A percentile compares a stretch with the other conserved stretches of the same genome.
Conservation (phyloP, 2,888 invertebrate genomes). For the Gymnocheta viridis region DNA sequence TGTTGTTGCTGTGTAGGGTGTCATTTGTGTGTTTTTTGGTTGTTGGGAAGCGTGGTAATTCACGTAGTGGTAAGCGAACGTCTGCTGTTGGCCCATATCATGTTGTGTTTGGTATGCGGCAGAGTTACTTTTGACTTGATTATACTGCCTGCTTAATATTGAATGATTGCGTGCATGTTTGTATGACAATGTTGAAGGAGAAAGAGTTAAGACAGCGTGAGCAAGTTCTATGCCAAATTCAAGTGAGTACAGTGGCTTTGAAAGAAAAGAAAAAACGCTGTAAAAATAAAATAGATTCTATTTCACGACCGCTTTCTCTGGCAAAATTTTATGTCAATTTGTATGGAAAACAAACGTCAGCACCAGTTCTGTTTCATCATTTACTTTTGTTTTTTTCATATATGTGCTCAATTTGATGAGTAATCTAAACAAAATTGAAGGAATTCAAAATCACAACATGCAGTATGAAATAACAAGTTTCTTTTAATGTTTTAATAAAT, state of each 20-base stretch:
- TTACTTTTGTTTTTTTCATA: no score
- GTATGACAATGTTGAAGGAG: not conserved
- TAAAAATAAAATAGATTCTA: no score
- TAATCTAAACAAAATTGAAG: no score
- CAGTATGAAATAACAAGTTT: no score
- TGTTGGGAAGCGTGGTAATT: conserved; percentile 33
- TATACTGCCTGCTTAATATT: conserved; percentile 64
- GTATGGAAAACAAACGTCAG: no score
- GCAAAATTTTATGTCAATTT: no score
- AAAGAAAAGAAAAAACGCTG: no score
- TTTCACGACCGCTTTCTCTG: no score
- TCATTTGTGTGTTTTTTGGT: not conserved
- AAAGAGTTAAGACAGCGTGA: conserved; percentile 1
- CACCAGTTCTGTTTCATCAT: no score
- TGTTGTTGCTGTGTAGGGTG: conserved; percentile 46
- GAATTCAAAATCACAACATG: no score
- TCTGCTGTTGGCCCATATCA: conserved; percentile 59
- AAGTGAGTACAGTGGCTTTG: conserved; percentile 23
- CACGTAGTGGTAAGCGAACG: conserved; percentile 2
- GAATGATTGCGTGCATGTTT: conserved; percentile 28
- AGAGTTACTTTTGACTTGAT: conserved; percentile 44
- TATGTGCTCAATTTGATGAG: no score
- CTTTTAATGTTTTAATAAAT: no score
- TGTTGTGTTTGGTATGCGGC: conserved; percentile 60
- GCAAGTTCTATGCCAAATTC: conserved; percentile 42